These are phyloP conservation scores for Solenopsis invicta DNA, from an alignment of 1,140 invertebrate genomes.

Conservation along the genomic window DNA sequence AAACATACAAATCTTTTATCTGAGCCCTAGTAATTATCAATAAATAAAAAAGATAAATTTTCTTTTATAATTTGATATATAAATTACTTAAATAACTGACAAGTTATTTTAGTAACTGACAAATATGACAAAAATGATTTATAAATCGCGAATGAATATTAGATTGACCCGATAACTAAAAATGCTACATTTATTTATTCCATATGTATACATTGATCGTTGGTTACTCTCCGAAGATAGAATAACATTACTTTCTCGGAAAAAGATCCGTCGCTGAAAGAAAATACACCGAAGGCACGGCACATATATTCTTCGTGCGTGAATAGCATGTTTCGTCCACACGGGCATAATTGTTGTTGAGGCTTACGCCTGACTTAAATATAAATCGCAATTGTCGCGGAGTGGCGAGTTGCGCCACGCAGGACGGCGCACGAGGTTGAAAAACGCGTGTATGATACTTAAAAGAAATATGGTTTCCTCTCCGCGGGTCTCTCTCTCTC, in stretches of 20 bases:
- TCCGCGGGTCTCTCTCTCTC: neutral
- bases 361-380: neutral
- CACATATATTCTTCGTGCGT: neutral
- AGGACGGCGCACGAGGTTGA: slow-evolving; percentile 1
- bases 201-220: neutral
- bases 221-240: neutral
- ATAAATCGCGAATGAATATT: neutral
- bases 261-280: neutral
- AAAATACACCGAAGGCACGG: neutral
- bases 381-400: slow-evolving; percentile 1
- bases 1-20: too few species aligned
- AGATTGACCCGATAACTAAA: neutral
- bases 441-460: slow-evolving; percentile 37
- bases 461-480: slow-evolving; percentile 68
- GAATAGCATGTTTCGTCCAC: neutral
- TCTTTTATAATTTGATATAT: neutral
- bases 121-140: neutral
- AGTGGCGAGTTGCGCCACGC: neutral
- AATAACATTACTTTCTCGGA: too few species aligned
- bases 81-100: too few species aligned
- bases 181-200: neutral
- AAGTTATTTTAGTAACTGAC: too few species aligned
- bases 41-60: neutral
- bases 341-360: neutral
- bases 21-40: neutral